Evolutionary conservation across 1,140 invertebrate species (phyloP).

Genomic region (Microplitis demolitor): DNA sequence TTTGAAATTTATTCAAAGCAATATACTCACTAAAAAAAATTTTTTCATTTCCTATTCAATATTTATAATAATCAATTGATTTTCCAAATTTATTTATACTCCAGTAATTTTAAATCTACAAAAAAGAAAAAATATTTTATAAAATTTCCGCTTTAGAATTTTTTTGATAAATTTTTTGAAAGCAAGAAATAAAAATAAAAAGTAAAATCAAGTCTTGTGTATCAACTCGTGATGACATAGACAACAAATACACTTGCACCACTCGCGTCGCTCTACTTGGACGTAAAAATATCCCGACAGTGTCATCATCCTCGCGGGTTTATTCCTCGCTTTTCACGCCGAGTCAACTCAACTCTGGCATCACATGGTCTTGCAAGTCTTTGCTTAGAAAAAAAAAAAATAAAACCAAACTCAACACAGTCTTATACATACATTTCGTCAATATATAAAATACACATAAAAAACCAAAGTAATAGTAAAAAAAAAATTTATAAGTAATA

Average conservation of each 20-base stretch:
- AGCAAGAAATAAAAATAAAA: too few species aligned
- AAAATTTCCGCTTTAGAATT: too few species aligned
- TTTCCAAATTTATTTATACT: too few species aligned
- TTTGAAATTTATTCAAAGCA: too few species aligned
- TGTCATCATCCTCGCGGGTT: constrained; percentile 36
- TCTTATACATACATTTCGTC: background rate
- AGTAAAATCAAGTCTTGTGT: background rate
- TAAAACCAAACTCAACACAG: constrained; percentile 17
- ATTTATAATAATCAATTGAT: too few species aligned
- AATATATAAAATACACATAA: constrained; percentile 33
- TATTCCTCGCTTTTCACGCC: constrained; percentile 5
- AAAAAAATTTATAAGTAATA: background rate
- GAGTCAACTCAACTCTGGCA: constrained; percentile 6
- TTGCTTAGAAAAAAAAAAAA: background rate
- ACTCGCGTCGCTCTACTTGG: constrained; percentile 43
- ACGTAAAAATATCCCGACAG: constrained; percentile 48
- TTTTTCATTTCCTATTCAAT: too few species aligned
- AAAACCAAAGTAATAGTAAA: constrained; percentile 35
- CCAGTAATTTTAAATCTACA: too few species aligned
- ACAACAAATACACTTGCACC: background rate
- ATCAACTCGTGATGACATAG: background rate
- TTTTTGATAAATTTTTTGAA: too few species aligned
- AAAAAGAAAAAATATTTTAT: too few species aligned
- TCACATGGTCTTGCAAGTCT: background rate
- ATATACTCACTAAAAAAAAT: too few species aligned